A percentile compares a stretch with the other conserved stretches of the same genome.
These are phyloP conservation scores for Phyllopteryx taeniolatus DNA, from an alignment of 2,113 vertebrate genomes.

Conservation along the genomic window DNA sequence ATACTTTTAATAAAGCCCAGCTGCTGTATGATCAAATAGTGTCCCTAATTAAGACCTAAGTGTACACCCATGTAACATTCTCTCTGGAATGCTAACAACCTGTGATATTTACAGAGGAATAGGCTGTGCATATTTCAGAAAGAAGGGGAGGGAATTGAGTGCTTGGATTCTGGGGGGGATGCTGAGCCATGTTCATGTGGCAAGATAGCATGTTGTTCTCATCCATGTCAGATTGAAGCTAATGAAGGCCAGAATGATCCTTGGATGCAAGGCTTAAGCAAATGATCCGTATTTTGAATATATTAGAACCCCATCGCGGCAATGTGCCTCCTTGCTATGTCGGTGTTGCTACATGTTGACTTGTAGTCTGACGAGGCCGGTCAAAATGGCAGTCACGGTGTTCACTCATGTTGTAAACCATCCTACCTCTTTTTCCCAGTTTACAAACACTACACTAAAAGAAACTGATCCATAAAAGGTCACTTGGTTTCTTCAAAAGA, in stretches of 20 bases:
- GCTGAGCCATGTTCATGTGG: slow-evolving; percentile 53
- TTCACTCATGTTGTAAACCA: slow-evolving; percentile 27
- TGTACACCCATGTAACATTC: slow-evolving; percentile 58
- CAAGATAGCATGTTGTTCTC: slow-evolving; percentile 67
- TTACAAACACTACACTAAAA: background rate
- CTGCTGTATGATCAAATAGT: slow-evolving; percentile 69
- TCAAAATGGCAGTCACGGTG: slow-evolving; percentile 39
- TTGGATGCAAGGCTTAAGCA: slow-evolving; percentile 61
- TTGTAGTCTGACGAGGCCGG: slow-evolving; percentile 39
- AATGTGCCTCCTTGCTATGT: slow-evolving; percentile 27
- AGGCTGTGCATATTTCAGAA: slow-evolving; percentile 49
- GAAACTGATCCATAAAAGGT: slow-evolving; percentile 29
- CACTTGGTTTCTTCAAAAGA: slow-evolving; percentile 36
- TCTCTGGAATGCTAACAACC: slow-evolving; percentile 70
- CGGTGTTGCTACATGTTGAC: slow-evolving; percentile 23
- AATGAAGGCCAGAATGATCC: slow-evolving; percentile 69
- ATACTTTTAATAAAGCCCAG: slow-evolving; percentile 63
- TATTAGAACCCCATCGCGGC: slow-evolving; percentile 39
- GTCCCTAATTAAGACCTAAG: slow-evolving; percentile 66
- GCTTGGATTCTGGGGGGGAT: slow-evolving; percentile 24
- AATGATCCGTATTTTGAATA: slow-evolving; percentile 66
- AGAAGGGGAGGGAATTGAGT: slow-evolving; percentile 25
- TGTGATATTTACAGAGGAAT: slow-evolving; percentile 68
- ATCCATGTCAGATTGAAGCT: slow-evolving; percentile 68
- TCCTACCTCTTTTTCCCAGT: background rate